Evolutionary conservation across 2,888 invertebrate genomes (phyloP).

Genomic region (Phorcus lineatus): DNA sequence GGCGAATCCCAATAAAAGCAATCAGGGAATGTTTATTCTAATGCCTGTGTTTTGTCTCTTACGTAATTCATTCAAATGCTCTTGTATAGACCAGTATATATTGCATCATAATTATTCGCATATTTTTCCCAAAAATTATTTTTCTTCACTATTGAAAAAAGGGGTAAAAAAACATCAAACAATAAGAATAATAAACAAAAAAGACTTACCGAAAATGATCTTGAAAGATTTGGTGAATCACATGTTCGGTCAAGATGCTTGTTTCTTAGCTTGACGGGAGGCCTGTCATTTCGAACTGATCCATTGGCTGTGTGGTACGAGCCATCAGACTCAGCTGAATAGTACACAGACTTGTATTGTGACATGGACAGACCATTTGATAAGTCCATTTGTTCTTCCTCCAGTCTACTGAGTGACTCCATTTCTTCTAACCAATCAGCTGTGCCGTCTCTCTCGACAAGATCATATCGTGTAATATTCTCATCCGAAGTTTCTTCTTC

Average conservation of each 20-base stretch:
- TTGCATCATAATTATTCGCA: too few relatives aligned
- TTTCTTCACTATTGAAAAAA: too few relatives aligned
- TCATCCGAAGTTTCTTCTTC: constrained; percentile 8
- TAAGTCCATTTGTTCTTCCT: neutral
- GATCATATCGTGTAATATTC: constrained; percentile 19
- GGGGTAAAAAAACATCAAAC: too few relatives aligned
- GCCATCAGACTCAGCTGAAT: constrained; percentile 25
- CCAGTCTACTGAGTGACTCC: neutral
- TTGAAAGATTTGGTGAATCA: neutral
- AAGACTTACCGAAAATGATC: constrained; percentile 28
- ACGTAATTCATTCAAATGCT: too few relatives aligned
- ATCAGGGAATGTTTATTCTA: too few relatives aligned
- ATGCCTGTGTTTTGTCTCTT: too few relatives aligned
- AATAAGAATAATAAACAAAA: too few relatives aligned
- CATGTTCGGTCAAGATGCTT: constrained; percentile 24
- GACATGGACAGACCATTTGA: neutral
- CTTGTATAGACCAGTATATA: too few relatives aligned
- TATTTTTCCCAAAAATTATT: too few relatives aligned
- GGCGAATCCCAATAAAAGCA: too few relatives aligned
- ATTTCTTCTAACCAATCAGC: constrained; percentile 2
- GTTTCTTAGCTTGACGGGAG: constrained; percentile 12
- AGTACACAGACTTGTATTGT: constrained; percentile 26
- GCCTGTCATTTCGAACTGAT: neutral
- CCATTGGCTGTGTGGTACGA: constrained; percentile 25
- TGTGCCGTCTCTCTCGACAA: neutral